phyloP scores from a whole-genome alignment of 2,888 invertebrate genomes.

The Blastobasis lacticolella region DNA sequence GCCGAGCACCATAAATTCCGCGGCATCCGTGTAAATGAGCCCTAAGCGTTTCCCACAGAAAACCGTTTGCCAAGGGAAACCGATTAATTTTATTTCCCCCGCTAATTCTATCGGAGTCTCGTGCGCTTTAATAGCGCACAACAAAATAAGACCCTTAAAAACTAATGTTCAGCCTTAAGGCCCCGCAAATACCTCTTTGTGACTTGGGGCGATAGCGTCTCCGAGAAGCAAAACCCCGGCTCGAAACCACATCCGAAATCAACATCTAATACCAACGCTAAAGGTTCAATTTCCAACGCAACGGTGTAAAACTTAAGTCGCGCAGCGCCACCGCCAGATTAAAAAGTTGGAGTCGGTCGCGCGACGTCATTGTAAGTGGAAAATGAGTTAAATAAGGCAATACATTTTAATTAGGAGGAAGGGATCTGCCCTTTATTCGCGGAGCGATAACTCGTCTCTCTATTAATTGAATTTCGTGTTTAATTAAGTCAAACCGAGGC shows the following conservation, averaged over 20 bases:
- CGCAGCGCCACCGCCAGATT: conserved; percentile 59
- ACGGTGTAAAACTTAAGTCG: conserved; percentile 35
- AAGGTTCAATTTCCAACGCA: conserved; percentile 11
- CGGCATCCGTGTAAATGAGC: no score
- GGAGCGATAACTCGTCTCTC: conserved; percentile 66
- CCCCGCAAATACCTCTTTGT: conserved; percentile 72
- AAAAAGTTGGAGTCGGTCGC: conserved; percentile 71
- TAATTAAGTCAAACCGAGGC: conserved; percentile 63
- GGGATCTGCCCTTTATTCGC: conserved; percentile 68
- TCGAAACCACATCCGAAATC: conserved; percentile 16
- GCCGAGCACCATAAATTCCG: no score
- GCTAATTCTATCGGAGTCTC: conserved; percentile 69
- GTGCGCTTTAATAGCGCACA: conserved; percentile 62
- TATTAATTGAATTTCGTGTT: conserved; percentile 74
- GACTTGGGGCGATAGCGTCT: conserved; percentile 53
- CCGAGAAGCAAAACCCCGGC: conserved; percentile 39
- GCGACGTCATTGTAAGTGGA: conserved; percentile 71
- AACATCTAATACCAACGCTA: conserved; percentile 1
- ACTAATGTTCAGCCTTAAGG: conserved; percentile 71
- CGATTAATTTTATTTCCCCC: conserved; percentile 66
- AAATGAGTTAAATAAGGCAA: conserved; percentile 75
- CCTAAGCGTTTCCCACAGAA: no score
- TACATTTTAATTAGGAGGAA: conserved; percentile 73
- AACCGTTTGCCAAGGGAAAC: conserved; percentile 16
- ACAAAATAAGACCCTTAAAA: conserved; percentile 73